phyloP scores from a whole-genome alignment of 2,797 vertebrate species.

The Pantherophis alleghaniensis region DNA sequence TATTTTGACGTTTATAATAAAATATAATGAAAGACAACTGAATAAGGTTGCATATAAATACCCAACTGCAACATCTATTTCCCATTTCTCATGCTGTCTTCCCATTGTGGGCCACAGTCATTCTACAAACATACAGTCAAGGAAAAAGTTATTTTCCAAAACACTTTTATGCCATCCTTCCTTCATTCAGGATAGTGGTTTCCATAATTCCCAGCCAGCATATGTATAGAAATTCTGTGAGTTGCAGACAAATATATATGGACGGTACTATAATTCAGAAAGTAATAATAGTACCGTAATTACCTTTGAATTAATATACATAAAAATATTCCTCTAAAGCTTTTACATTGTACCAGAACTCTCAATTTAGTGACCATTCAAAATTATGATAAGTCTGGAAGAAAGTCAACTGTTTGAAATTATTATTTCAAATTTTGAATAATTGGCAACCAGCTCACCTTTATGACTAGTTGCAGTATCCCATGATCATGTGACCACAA shows the following conservation, averaged over 20 bases:
- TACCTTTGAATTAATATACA: not conserved
- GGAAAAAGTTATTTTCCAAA: not conserved
- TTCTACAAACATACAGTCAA: not conserved
- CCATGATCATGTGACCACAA: not conserved
- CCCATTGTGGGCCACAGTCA: not conserved
- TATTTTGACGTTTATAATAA: conserved; percentile 17
- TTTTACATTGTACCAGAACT: not conserved
- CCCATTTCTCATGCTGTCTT: not conserved
- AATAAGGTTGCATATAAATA: conserved; percentile 6
- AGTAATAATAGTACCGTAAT: not conserved
- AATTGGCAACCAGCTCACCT: not conserved
- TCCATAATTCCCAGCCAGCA: not conserved
- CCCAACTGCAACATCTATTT: not conserved
- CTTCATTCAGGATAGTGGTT: not conserved
- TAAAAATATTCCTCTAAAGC: not conserved
- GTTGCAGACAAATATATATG: not conserved
- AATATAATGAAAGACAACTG: conserved; percentile 4
- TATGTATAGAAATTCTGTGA: not conserved
- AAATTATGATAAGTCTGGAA: not conserved
- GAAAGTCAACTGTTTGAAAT: not conserved
- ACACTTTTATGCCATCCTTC: not conserved
- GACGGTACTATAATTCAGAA: not conserved
- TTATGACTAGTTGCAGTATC: not conserved
- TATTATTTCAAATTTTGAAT: not conserved
- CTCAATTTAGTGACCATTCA: not conserved